Evolutionary conservation across 2,797 vertebrate species (phyloP), one percentile per base, ranked within the genome.

Genomic region (Cyclura pinguis): DNA sequence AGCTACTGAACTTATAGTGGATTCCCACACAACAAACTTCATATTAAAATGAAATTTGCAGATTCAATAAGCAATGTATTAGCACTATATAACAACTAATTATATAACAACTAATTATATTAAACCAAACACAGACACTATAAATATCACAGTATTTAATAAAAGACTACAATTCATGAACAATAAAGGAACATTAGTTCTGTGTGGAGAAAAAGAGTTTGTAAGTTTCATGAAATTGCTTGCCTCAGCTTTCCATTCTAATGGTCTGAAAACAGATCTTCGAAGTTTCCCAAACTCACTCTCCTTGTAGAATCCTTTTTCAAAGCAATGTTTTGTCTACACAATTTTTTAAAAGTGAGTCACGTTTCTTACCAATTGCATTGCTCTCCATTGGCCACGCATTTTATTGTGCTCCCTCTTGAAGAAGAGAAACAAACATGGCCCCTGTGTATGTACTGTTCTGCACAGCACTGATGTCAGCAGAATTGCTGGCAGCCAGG

Each of bases 391-490:
- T 96, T 88, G 90, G 92, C 32, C 87, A 73, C 57, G 73, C 84
- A 92, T 91, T 92, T 92, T 89, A 85, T 83, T 85, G 16, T 80
- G 90, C 76, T 87, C 89, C 50, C 62, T 69, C 57, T 20, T 50
- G 87, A 0, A n/a, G 8, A 91, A 72, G 64, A 88, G 74, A 82
- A 93, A 32, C 78, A 91, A 95, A 91, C 92, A 96, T 94, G 94
- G 95, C 95, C 93, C 91, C 91, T 84, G 38, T 95, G 62, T 95
- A 93, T 93, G 96, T 93, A 94, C 94, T 87, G 95, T 86, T 93
- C 47, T 52, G 72, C 85, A 91, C 85, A 82, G 0, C 92, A 90
- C 94, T 96, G 95, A 92, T 95, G 95, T 96, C 95, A 96, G 93
- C 86, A 0, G 88, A 81, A 93, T 76, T 0, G 85, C 93, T 87